These are phyloP conservation scores for Drosophila recens DNA, from an alignment of 2,888 invertebrate species.

Conservation along the genomic window DNA sequence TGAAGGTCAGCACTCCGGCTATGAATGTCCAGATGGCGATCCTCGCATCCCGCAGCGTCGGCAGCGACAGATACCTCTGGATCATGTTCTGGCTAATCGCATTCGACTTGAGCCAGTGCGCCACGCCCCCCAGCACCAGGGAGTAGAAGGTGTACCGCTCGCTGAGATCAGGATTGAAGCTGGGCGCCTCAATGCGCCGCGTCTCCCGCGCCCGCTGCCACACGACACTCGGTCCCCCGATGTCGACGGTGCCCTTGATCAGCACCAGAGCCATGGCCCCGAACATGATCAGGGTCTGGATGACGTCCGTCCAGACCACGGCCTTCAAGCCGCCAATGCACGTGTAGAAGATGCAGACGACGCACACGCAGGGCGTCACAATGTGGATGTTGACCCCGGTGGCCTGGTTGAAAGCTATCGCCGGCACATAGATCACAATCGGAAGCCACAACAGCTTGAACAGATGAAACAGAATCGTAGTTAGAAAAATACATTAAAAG, in stretches of 20 bases:
- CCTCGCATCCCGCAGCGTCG: constrained; percentile 87
- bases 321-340: constrained; percentile 89
- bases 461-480: not conserved
- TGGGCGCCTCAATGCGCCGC: constrained; percentile 88
- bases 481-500: not conserved
- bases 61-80: constrained; percentile 90
- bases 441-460: constrained; percentile 89
- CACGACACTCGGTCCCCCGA: constrained; percentile 89
- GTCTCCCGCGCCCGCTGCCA: constrained; percentile 87
- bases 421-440: constrained; percentile 90
- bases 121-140: constrained; percentile 89
- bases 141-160: constrained; percentile 91
- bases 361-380: constrained; percentile 90
- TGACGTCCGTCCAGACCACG: constrained; percentile 91
- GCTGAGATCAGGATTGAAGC: constrained; percentile 88
- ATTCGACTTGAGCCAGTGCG: constrained; percentile 90
- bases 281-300: constrained; percentile 90
- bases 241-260: constrained; percentile 88
- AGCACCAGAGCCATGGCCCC: constrained; percentile 89
- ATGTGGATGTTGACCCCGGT: constrained; percentile 92
- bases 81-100: constrained; percentile 93
- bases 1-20: constrained; percentile 90
- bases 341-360: constrained; percentile 93
- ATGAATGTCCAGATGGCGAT: constrained; percentile 89
- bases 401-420: constrained; percentile 91